Conservation (phyloP, 1,140 invertebrate genomes). For the Drosophila oshimai region DNA sequence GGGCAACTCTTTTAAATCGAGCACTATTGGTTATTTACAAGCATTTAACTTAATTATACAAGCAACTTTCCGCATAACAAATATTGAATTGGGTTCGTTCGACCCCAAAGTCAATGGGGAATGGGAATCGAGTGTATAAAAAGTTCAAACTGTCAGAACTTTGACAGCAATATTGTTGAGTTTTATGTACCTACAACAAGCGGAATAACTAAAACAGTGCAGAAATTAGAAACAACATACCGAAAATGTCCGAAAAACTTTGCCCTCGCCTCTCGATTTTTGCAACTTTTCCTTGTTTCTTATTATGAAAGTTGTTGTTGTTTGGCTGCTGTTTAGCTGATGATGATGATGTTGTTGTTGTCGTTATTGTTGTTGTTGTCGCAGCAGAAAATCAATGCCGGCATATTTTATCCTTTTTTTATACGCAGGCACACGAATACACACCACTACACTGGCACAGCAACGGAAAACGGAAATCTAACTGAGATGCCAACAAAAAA, state of each 20-base stretch:
- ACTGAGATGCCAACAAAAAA: conserved; percentile 19
- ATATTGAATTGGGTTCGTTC: conserved; percentile 1
- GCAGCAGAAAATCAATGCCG: conserved; percentile 67
- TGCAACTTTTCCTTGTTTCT: conserved; percentile 42
- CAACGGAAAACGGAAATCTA: conserved; percentile 30
- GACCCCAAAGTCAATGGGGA: neutral
- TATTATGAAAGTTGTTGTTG: conserved; percentile 20
- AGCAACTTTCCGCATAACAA: conserved; percentile 26
- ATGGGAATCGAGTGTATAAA: conserved; percentile 41
- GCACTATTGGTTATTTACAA: conserved; percentile 40
- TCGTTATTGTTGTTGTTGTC: conserved; percentile 53
- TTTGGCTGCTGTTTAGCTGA: conserved; percentile 20
- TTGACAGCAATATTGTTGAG: conserved; percentile 66
- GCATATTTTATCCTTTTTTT: conserved; percentile 77
- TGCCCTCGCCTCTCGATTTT: conserved; percentile 28
- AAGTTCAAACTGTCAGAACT: conserved; percentile 60
- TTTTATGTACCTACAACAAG: conserved; percentile 65
- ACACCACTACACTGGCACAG: conserved; percentile 29
- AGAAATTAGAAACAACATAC: conserved; percentile 54
- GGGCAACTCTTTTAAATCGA: conserved; percentile 35
- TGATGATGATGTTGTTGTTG: conserved; percentile 36
- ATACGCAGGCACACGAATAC: conserved; percentile 15
- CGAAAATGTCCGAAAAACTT: conserved; percentile 38
- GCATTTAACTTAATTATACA: conserved; percentile 44
- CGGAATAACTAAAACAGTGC: conserved; percentile 48